These are phyloP conservation scores for Chaenogobius annularis DNA, from an alignment of 2,113 vertebrate genomes.

Conservation along the genomic window DNA sequence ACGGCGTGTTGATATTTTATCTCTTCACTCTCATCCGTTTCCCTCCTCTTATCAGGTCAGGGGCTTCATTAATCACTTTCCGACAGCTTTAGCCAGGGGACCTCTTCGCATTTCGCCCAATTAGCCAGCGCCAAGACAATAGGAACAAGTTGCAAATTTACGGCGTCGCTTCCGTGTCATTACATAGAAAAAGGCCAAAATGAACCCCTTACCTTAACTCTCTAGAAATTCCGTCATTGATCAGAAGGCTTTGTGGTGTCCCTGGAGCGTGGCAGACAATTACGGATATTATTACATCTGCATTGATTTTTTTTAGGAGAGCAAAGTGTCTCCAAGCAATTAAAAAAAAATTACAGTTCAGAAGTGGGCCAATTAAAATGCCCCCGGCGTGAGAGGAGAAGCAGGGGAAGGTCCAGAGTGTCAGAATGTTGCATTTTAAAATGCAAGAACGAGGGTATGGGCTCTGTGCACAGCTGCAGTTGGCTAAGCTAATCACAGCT, in stretches of 20 bases:
- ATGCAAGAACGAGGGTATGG: constrained; percentile 13
- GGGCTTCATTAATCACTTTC: constrained; percentile 81
- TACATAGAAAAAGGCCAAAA: constrained; percentile 75
- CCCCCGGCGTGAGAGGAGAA: constrained; percentile 65
- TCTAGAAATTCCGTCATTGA: constrained; percentile 77
- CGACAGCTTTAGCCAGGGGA: constrained; percentile 75
- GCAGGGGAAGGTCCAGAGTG: constrained; percentile 54
- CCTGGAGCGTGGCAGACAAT: constrained; percentile 82
- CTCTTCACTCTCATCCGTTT: constrained; percentile 37
- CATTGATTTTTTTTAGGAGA: constrained; percentile 80
- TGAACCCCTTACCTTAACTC: constrained; percentile 70
- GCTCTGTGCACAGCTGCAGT: too few relatives aligned
- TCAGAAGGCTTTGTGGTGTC: constrained; percentile 77
- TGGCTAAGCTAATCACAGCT: too few relatives aligned
- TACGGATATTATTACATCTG: constrained; percentile 87
- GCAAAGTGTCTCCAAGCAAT: constrained; percentile 80
- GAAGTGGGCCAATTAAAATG: constrained; percentile 84
- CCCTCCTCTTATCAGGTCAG: constrained; percentile 78
- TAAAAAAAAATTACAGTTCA: constrained; percentile 81
- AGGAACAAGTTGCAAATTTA: constrained; percentile 76
- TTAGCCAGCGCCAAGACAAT: constrained; percentile 80
- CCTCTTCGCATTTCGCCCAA: constrained; percentile 83
- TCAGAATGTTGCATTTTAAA: constrained; percentile 68
- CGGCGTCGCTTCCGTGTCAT: constrained; percentile 11
- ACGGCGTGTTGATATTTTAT: constrained; percentile 66